These are phyloP conservation scores for Camponotus fellah DNA, from an alignment of 2,888 invertebrate genomes.

Conservation along the genomic window DNA sequence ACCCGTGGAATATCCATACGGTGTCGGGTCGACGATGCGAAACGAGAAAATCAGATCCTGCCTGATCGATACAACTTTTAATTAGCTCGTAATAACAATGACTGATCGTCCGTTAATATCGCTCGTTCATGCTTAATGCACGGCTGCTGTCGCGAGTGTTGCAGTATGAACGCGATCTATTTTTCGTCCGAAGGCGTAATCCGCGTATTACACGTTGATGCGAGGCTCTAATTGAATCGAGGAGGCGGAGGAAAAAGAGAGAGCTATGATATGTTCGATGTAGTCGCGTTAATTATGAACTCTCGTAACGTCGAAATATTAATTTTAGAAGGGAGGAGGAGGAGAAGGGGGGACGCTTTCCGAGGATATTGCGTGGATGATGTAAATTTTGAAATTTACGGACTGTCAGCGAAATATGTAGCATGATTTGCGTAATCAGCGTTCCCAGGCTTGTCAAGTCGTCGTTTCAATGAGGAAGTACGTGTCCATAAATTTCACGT, in stretches of 20 bases:
- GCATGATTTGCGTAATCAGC: constrained; percentile 15
- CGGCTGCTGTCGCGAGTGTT: constrained; percentile 22
- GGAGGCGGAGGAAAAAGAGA: neutral
- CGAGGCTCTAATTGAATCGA: constrained; percentile 25
- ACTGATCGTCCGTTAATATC: constrained; percentile 28
- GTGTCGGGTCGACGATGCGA: constrained; percentile 20
- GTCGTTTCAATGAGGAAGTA: neutral
- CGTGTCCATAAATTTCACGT: neutral
- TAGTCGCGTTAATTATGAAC: constrained; percentile 12
- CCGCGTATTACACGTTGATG: constrained; percentile 19
- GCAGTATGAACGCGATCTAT: neutral
- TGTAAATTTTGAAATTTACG: constrained; percentile 28
- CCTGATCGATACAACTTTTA: constrained; percentile 39
- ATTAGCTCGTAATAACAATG: constrained; percentile 33
- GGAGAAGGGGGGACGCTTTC: neutral
- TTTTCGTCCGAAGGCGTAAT: constrained; percentile 16
- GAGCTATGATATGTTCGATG: neutral
- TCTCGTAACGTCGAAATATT: constrained; percentile 6
- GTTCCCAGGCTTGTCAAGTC: neutral
- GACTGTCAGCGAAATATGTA: neutral
- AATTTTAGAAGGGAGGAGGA: neutral
- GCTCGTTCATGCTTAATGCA: constrained; percentile 15
- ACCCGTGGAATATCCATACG: constrained; percentile 57
- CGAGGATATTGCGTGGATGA: neutral
- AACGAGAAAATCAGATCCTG: constrained; percentile 39